Evolutionary conservation across 2,113 vertebrate species (phyloP), one percentile per base, ranked within the genome.

Genomic region (Apistogramma diplotaenia): DNA sequence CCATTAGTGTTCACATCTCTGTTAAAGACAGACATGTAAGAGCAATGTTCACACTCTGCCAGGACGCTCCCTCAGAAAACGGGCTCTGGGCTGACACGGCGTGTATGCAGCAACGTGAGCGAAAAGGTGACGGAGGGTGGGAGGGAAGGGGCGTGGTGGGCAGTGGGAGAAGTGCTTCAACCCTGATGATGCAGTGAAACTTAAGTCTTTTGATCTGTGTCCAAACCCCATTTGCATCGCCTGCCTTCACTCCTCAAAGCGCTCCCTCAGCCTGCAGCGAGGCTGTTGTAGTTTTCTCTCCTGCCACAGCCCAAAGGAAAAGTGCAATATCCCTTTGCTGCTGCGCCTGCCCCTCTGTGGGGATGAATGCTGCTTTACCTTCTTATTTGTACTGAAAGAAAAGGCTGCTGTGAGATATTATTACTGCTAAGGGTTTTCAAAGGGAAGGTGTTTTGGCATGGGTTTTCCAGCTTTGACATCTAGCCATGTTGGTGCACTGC

Each of bases 1-100:
- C 85, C 89, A 94, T 95, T 92, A 95, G 89, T 70, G 90, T 93
- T 94, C 90, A 93, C 93, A 90, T 91, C 91, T 90, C 87, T 89
- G 93, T 91, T 90, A 81, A 90, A 84, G 88, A 71, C 83, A n/a
- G 84, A 88, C 89, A 85, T 79, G 83, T 90, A 86, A 89, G 87
- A 90, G 55, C 86, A 81, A 72, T 75, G 84, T 90, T 89, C 81
- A 78, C 88, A 80, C 81, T 90, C 89, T 58, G 83, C 85, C 86
- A 81, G 89, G 85, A 87, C 31, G 37, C 23, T 67, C 70, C 78
- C 78, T 83, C 85, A 55, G 56, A 87, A 86, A 79, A 87, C 8
- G 5, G 43, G 49, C 82, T 77, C 74, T 2, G 29, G 35, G 73
- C 75, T 61, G 54, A n/a, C 25, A 73, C 25, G 23, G 85, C 76